phyloP scores from a whole-genome alignment of 2,797 vertebrate species.

The Notolepis coatsorum region DNA sequence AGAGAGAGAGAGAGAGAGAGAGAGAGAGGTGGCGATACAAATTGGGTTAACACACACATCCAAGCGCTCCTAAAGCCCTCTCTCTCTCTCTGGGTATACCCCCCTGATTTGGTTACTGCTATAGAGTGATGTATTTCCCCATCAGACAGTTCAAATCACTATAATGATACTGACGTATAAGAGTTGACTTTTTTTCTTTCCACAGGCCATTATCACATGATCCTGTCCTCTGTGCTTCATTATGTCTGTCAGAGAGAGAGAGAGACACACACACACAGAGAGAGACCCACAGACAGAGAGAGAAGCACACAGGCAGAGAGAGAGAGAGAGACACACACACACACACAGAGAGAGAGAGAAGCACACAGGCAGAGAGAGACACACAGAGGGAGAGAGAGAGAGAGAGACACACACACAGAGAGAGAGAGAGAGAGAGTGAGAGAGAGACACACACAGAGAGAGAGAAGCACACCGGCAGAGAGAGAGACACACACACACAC shows the following conservation, averaged over 20 bases:
- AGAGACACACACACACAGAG: too few species aligned
- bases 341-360: too few species aligned
- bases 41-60: constrained; percentile 69
- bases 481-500: too few species aligned
- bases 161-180: not conserved
- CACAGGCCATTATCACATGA: not conserved
- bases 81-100: constrained; percentile 19
- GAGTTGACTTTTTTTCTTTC: not conserved
- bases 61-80: constrained; percentile 41
- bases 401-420: too few species aligned
- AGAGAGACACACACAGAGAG: too few species aligned
- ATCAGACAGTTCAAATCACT: not conserved
- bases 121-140: not conserved
- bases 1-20: constrained; percentile 79
- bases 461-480: too few species aligned
- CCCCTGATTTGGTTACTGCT: constrained; percentile 3
- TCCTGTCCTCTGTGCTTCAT: not conserved
- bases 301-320: too few species aligned
- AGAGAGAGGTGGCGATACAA: constrained; percentile 77
- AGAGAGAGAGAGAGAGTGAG: too few species aligned
- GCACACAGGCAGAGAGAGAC: too few species aligned
- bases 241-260: constrained; percentile 11
- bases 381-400: too few species aligned
- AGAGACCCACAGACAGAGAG: too few species aligned
- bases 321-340: too few species aligned